Evolutionary conservation across 2,113 vertebrate genomes (phyloP), one percentile per base, ranked within the genome.

Genomic region (Oryzias woworae): DNA sequence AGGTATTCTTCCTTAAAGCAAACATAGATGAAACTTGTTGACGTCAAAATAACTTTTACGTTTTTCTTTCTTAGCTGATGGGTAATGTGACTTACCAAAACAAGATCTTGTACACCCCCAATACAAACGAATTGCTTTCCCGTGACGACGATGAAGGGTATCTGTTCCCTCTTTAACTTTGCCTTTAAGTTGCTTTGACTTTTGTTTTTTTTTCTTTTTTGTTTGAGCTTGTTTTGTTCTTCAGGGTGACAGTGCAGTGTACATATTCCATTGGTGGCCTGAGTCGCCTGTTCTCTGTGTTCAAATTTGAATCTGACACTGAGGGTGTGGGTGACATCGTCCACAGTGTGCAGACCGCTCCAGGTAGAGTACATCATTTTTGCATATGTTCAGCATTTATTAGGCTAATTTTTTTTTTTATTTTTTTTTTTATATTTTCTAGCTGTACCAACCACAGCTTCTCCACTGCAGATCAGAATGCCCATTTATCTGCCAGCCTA

Each of bases 11-110:
- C 18, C 8, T 17, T 47, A 1, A 47, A 12, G 2, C 3, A 3
- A 18, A 18, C 7, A 10, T 17, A 4, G 15, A 5, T 20, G 20
- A 12, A 8, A 18, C 7, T 20, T n/a, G 1, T 17, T 20, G 16
- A 17, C 12, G 7, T 20, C 12, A 16, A 14, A 16, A 12, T 15
- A 1, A 10, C 4, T 4, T 14, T 5, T 24, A 10, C 15, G 1
- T 4, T n/a, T 5, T 18, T 20, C 12, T 8, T 15, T 5, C 51
- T 16, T 51, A 93, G 92, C 64, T 92, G 0, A 48, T 58, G 0
- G 58, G 70, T 1, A 58, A 58, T 14, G 65, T 93, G 48, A 78
- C 64, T 0, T 93, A 92, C 68, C 71, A 88, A 59, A 94, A 93
- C 43, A 82, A 91, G 75, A 86, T 92, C 14, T 55, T 48, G 2